Conservation (phyloP, 2,113 vertebrate genomes). For the Pachypanchax playfairii region DNA sequence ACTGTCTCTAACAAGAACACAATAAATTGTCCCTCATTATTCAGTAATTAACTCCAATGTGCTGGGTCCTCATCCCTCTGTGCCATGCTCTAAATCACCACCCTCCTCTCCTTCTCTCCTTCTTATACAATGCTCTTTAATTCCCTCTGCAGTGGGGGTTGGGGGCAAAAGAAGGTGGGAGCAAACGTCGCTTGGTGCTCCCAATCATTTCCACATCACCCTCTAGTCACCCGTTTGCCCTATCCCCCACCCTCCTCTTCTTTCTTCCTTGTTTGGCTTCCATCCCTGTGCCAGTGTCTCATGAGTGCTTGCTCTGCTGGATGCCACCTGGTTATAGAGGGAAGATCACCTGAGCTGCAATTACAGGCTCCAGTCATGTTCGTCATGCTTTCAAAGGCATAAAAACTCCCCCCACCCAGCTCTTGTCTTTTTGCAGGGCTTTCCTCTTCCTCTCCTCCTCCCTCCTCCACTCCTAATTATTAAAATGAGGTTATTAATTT, state of each 20-base stretch:
- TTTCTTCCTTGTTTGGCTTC: slow-evolving; percentile 12
- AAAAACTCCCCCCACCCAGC: slow-evolving; percentile 18
- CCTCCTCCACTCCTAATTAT: slow-evolving; percentile 79
- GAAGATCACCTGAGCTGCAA: slow-evolving; percentile 31
- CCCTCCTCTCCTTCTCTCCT: slow-evolving; percentile 69
- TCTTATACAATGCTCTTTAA: slow-evolving; percentile 81
- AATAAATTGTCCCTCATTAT: slow-evolving; percentile 88
- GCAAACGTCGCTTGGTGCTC: slow-evolving; percentile 66
- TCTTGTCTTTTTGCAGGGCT: slow-evolving; percentile 39
- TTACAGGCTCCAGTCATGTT: slow-evolving; percentile 28
- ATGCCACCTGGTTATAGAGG: slow-evolving; percentile 29
- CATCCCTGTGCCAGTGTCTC: slow-evolving; percentile 23
- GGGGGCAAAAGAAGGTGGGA: slow-evolving; percentile 54
- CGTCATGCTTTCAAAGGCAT: slow-evolving; percentile 42
- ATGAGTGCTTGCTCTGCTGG: slow-evolving; percentile 43
- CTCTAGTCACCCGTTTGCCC: slow-evolving; percentile 50
- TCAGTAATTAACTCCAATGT: slow-evolving; percentile 85
- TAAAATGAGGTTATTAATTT: slow-evolving; percentile 82
- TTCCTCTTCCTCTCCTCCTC: slow-evolving; percentile 36
- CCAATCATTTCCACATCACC: slow-evolving; percentile 77
- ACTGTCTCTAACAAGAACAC: slow-evolving; percentile 87
- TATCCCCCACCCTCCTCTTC: slow-evolving; percentile 35
- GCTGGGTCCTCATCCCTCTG: slow-evolving; percentile 73
- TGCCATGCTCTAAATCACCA: slow-evolving; percentile 78
- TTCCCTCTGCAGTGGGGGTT: slow-evolving; percentile 80